Conservation (phyloP, 2,797 vertebrate species). For the Anomalospiza imberbis region DNA sequence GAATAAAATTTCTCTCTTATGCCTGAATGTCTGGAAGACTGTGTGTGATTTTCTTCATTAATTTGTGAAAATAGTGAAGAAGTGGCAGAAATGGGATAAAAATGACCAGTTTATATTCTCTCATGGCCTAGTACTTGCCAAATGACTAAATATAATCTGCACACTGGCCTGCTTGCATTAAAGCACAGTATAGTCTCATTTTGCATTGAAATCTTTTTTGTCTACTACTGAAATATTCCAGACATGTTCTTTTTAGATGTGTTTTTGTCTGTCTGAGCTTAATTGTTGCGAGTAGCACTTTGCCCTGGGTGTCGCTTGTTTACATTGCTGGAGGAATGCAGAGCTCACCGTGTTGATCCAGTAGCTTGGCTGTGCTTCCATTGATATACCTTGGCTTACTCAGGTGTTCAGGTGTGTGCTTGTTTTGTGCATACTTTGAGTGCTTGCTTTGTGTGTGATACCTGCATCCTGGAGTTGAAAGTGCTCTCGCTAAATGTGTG, state of each 20-base stretch:
- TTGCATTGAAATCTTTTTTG: background rate
- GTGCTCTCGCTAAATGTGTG: accelerated
- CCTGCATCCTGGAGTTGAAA: background rate
- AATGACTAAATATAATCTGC: accelerated
- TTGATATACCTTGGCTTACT: background rate
- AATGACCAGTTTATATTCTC: background rate
- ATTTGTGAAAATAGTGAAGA: background rate
- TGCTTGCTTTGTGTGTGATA: background rate
- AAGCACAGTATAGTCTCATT: background rate
- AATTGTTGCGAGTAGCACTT: background rate
- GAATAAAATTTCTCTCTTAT: background rate
- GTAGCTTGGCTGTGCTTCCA: background rate
- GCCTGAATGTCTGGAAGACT: background rate
- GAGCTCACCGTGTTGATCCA: accelerated
- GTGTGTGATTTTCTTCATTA: background rate
- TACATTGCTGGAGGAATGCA: accelerated
- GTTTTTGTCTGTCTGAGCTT: background rate
- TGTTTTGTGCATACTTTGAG: accelerated
- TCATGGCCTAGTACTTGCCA: background rate
- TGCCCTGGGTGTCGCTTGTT: accelerated
- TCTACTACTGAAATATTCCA: background rate
- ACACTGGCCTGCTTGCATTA: background rate
- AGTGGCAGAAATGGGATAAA: background rate
- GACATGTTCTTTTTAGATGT: background rate
- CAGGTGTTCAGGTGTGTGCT: background rate